Percentiles rank a stretch among this genome's conserved stretches.
These are phyloP conservation scores for Epirrhoe tristata DNA, from an alignment of 2,888 invertebrate species.

Conservation along the genomic window DNA sequence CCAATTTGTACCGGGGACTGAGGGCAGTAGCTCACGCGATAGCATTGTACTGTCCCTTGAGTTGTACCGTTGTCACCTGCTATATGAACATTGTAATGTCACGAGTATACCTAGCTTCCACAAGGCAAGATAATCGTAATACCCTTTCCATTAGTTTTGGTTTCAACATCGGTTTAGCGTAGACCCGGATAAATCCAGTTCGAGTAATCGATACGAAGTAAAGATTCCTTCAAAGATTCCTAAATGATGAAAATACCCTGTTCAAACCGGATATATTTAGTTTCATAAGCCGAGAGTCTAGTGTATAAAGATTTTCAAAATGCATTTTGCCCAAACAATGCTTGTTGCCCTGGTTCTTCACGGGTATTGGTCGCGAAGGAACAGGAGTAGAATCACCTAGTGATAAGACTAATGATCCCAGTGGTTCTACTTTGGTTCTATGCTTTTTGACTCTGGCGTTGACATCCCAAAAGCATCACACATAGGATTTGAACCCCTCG, in stretches of 20 bases:
- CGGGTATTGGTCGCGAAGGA: too few relatives aligned
- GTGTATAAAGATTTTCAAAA: too few relatives aligned
- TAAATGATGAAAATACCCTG: not conserved
- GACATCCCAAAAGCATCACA: too few relatives aligned
- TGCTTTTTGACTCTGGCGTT: too few relatives aligned
- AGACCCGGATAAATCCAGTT: constrained; percentile 11
- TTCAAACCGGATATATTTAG: not conserved
- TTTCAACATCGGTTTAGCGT: constrained; percentile 16
- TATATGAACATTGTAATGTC: not conserved
- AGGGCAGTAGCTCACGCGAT: constrained; percentile 3
- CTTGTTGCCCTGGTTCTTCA: too few relatives aligned
- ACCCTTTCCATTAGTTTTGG: not conserved
- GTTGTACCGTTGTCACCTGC: not conserved
- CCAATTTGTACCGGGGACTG: constrained; percentile 23
- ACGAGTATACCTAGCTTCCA: not conserved
- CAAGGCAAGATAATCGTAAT: too few relatives aligned
- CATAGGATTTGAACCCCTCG: too few relatives aligned
- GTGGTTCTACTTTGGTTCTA: too few relatives aligned
- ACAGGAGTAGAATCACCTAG: too few relatives aligned
- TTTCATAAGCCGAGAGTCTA: not conserved
- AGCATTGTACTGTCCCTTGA: not conserved
- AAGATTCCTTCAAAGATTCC: not conserved
- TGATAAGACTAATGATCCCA: too few relatives aligned
- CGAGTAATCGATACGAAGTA: constrained; percentile 13
- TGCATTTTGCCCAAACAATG: too few relatives aligned